Evolutionary conservation across 2,888 invertebrate species (phyloP).

Genomic region (Melipona beecheii): DNA sequence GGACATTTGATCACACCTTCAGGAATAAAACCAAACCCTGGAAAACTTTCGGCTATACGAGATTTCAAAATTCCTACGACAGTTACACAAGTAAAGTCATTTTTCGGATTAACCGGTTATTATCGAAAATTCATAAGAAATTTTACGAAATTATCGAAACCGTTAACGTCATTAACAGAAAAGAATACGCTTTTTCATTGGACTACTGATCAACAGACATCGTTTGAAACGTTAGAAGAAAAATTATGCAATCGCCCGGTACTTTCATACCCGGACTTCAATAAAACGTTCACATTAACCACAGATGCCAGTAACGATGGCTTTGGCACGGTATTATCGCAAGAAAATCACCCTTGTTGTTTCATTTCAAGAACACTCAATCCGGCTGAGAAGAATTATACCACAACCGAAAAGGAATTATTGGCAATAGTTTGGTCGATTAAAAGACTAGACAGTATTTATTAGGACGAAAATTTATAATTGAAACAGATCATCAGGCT

Average conservation of each 20-base stretch:
- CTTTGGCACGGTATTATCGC: neutral
- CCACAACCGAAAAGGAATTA: neutral
- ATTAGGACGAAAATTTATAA: neutral
- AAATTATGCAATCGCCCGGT: too few species aligned
- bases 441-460: neutral
- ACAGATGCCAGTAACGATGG: neutral
- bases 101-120: neutral
- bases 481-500: neutral
- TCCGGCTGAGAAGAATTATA: neutral
- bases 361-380: neutral
- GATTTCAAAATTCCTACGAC: neutral
- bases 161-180: too few species aligned
- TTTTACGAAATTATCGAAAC: too few species aligned
- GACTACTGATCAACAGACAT: too few species aligned
- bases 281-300: neutral
- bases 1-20: neutral
- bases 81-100: neutral
- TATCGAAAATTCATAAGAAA: neutral
- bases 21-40: neutral
- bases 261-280: neutral
- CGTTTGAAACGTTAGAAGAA: too few species aligned
- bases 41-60: neutral
- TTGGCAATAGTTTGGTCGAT: neutral
- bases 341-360: neutral
- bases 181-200: too few species aligned